Evolutionary conservation across 2,888 invertebrate genomes (phyloP), one percentile per base, ranked within the genome.

Genomic region (Archips xylosteana): DNA sequence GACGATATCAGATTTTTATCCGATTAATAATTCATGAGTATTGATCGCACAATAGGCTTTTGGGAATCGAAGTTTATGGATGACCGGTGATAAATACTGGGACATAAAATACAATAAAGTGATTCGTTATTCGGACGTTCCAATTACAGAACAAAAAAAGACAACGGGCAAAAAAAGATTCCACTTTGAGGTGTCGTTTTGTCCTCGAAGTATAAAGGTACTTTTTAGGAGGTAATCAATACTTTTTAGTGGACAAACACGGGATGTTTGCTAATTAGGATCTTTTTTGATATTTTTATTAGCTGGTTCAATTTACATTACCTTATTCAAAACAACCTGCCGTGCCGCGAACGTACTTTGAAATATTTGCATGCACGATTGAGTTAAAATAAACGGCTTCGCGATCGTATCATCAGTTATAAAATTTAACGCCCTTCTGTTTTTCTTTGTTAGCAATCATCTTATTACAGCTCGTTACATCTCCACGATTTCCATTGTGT

Each of bases 1-100:
- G 83, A 83, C 85, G 87, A 89, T 89, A 88, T 89, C 86, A 82
- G 85, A 90, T 89, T 87, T 83, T 79, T 85, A 83, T 82, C 82
- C 81, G 78, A 88, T 92, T 86, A 90, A 92, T 91, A 83, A 92
- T 92, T 91, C 89, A 92, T 91, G 86, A 88, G 83, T 82, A 81
- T 85, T 86, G 83, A 86, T 85, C 86, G 85, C 82, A 91, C 89
- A 90, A 90, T 92, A 86, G 88, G 82, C 84, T 83, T 86, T 83
- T 84, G 81, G 81, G 85, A 85, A 86, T 86, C 82, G 82, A 86
- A 88, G 88, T 89, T 89, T 89, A 89, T 88, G 85, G 85, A 89
- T 87, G 85, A 85, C 76, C 78, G 76, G 80, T 78, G 79, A 82
- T 86, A 87, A 85, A 84, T 84, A 80, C 81, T 70, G 72, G 77